Evolutionary conservation across 2,797 vertebrate genomes (phyloP), one percentile per base, ranked within the genome.

Genomic region (Malacoraja senta): DNA sequence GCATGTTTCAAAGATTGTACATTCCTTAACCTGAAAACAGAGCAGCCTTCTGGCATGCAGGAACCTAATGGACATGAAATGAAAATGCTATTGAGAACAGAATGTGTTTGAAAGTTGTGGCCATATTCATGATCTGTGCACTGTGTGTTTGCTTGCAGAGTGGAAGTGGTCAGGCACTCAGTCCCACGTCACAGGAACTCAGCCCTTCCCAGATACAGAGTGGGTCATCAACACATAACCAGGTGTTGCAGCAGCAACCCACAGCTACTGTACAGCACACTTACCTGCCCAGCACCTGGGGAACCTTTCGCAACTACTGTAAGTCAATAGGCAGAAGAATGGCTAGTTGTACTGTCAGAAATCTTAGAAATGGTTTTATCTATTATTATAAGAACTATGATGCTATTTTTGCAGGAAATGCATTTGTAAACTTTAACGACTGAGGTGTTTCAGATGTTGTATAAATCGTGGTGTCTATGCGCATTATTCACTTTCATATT

Each of bases 201-300:
- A 98, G 97, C 94, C 97, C 98, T 12, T 95, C 98, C 4, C 98
- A 98, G 94, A 95, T 99, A 94, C 96, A 95, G 92, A 94, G 96
- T 3, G 95, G 96, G 19, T 95, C 98, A 1, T 95, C 98, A 0
- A 94, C 97, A 0, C 97, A 97, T 94, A 97, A 95, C 94, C 97
- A 97, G 95, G 94, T 95, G 84, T 96, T 98, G 53, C 98, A 98
- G 95, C 94, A 96, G 8, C 94, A 95, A 93, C 94, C 94, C 68
- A 96, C 97, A 9, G 94, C 96, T 74, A 95, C 98, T 0, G 98
- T 98, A 6, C 99, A 99, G 94, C 99, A 99, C 32, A 96, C 98
- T 0, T 99, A 98, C 94, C 96, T 99, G 63, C 98, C 98, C 0
- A 97, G 97, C 88, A 97, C 98, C 0, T 99, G 98, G 99, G 99